Evolutionary conservation across 2,113 vertebrate species (phyloP), one percentile per base, ranked within the genome.

Genomic region (Scalopus aquaticus): DNA sequence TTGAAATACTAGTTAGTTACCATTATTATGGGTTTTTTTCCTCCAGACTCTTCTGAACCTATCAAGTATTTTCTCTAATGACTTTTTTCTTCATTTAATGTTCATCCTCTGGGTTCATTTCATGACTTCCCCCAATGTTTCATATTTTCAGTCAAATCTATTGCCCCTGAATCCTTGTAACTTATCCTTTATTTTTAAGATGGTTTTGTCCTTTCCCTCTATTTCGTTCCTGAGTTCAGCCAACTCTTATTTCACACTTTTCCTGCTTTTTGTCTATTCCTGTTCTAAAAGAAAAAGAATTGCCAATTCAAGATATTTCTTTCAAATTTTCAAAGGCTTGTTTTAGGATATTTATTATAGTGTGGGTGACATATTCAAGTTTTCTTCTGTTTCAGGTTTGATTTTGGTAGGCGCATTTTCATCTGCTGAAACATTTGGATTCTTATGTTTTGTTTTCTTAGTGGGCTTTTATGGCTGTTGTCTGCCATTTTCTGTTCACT

Each of bases 401-500:
- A 93, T 62, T 70, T 60, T 42, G 26, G 37, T 87, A 24, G 16
- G 32, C 78, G 6, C 9, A 56, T 89, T 96, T 73, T 60, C 28
- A 84, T 67, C 54, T 81, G 32, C 90, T 73, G 30, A 62, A 79
- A 73, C 44, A 58, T 78, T 79, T 88, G 37, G 51, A 42, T 90
- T 60, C 17, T 69, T 5, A 2, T 51, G 13, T 62, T 86, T 84
- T 90, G 20, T 77, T 79, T 94, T 65, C 80, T 56, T 78, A 49
- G 28, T 94, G 54, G 51, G 46, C 39, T 79, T 46, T 20, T 65
- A 35, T 65, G n/a, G 49, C 39, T 62, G 51, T 69, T 30, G 49
- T 49, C 83, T 91, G 95, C 92, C 95, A 96, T 97, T 96, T 96
- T 97, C 76, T 96, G 37, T 90, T 60, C 73, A 42, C 83, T 79